These are phyloP conservation scores for Hydropotes inermis DNA, from an alignment of 2,113 vertebrate species.

Conservation along the genomic window DNA sequence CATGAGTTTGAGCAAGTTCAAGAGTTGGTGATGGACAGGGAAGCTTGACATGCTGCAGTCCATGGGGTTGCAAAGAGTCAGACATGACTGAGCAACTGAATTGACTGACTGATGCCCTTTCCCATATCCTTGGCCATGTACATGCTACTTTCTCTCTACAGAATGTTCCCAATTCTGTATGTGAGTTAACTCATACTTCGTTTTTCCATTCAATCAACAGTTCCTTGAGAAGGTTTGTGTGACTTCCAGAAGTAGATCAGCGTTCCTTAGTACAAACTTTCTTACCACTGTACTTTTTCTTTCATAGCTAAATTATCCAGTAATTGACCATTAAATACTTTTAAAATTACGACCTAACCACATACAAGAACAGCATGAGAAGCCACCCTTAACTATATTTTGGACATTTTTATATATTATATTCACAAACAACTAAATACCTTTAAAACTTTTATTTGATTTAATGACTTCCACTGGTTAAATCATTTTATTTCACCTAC, in stretches of 20 bases:
- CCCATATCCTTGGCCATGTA: neutral
- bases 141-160: neutral
- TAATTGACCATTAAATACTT: neutral
- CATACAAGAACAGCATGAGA: neutral
- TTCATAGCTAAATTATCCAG: neutral
- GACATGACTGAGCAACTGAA: rapidly evolving
- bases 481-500: neutral
- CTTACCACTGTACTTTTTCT: neutral
- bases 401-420: neutral
- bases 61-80: neutral
- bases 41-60: neutral
- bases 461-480: neutral
- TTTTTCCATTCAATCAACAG: neutral
- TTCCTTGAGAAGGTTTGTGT: neutral
- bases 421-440: neutral
- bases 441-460: neutral
- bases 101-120: neutral
- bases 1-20: neutral
- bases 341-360: neutral
- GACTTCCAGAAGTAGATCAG: neutral
- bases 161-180: neutral
- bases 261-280: neutral
- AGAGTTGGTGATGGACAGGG: neutral
- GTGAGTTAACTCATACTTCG: neutral
- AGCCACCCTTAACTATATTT: neutral